Conservation (phyloP, 2,888 invertebrate genomes). For the Zele albiditarsus region DNA sequence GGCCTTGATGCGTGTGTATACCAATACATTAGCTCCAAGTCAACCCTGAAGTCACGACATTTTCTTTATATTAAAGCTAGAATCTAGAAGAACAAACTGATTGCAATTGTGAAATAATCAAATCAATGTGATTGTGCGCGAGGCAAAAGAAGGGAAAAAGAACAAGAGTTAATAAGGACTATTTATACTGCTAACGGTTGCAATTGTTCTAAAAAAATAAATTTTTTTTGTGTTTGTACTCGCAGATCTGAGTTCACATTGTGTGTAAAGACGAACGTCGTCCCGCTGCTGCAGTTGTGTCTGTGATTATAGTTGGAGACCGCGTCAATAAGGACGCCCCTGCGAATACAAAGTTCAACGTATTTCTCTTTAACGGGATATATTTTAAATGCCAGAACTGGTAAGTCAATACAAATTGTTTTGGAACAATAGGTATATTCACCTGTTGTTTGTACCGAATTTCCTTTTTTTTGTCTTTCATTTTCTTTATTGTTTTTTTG, state of each 20-base stretch:
- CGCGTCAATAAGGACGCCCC: slow-evolving; percentile 8
- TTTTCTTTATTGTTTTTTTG: not conserved
- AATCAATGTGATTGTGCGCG: not conserved
- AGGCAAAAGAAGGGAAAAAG: too few species aligned
- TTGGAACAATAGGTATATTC: not conserved
- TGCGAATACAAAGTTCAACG: slow-evolving; percentile 21
- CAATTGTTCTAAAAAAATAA: not conserved
- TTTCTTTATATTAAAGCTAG: not conserved
- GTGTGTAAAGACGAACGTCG: not conserved
- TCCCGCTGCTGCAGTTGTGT: not conserved
- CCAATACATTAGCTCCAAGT: not conserved
- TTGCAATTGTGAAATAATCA: not conserved
- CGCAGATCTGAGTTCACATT: not conserved
- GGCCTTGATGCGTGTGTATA: not conserved
- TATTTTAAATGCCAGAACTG: slow-evolving; percentile 4
- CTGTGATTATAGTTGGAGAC: not conserved
- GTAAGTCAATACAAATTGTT: slow-evolving; percentile 7
- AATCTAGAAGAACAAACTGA: slow-evolving; percentile 1
- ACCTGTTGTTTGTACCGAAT: not conserved
- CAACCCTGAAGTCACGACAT: not conserved
- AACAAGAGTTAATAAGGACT: not conserved
- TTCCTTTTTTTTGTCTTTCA: not conserved
- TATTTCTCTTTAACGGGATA: not conserved
- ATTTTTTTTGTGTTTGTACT: not conserved
- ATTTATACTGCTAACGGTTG: not conserved